Evolutionary conservation across 2,797 vertebrate species (phyloP), one percentile per base, ranked within the genome.

Genomic region (Calcarius lapponicus): DNA sequence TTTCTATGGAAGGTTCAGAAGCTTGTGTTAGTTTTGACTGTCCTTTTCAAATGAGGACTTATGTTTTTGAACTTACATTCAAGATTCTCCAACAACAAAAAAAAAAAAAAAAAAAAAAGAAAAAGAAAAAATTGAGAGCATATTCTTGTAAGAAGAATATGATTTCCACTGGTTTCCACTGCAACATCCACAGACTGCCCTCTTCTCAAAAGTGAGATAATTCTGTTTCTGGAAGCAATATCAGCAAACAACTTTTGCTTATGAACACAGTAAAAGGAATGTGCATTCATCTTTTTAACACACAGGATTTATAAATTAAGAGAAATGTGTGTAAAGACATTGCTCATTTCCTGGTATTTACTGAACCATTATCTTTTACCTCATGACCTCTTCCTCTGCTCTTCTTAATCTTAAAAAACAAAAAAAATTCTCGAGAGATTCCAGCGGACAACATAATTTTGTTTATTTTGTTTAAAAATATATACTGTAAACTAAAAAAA

Each of bases 401-500:
- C 24, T 54, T 87, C 40, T 88, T 53, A 38, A 11, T 60, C 29
- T 86, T 75, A 66, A 8, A 75, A 80, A 78, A 65, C 7, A 17
- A 74, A 87, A 75, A 51, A 93, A 90, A 92, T 34, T 64, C 31
- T 47, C 22, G 13, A 36, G 51, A 69, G 6, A 80, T 64, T 94
- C 32, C 32, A 81, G 32, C 22, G 26, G 13, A 65, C 31, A 72
- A 14, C 11, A 60, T 29, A 0, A 13, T 71, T 86, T 70, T 43
- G 20, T 85, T 96, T 93, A 95, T 96, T 97, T 92, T 84, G 38
- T 88, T 96, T 47, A 94, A 96, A 96, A 97, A 96, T 89, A 94
- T 81, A 96, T 73, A 91, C 21, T 84, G 80, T 86, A 64, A 90
- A 11, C 88, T 92, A 93, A 93, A 97, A 96, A 95, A 92, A 91